phyloP scores from a whole-genome alignment of 2,888 invertebrate species.

The Mesochorus sp. region DNA sequence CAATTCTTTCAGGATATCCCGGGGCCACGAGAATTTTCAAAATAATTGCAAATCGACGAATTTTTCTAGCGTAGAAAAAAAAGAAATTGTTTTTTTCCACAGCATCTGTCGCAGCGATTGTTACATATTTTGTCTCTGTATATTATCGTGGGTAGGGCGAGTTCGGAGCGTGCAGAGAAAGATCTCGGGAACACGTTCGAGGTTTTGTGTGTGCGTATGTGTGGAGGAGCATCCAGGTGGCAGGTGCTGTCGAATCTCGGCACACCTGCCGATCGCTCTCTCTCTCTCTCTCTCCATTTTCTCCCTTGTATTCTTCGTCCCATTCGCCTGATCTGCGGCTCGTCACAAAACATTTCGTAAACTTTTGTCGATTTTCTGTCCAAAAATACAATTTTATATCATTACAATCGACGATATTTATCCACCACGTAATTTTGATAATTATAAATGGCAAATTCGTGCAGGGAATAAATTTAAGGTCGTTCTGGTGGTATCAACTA shows the following conservation, averaged over 20 bases:
- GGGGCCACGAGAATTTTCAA: not conserved
- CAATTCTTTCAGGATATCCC: constrained; percentile 49
- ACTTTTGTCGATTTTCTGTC: too few species aligned
- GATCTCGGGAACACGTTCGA: constrained; percentile 11
- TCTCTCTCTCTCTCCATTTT: constrained; percentile 47
- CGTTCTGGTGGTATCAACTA: too few species aligned
- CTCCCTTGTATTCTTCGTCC: constrained; percentile 51
- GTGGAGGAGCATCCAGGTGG: constrained; percentile 19
- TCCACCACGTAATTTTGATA: too few species aligned
- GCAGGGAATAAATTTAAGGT: too few species aligned
- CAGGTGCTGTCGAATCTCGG: constrained; percentile 61
- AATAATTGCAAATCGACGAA: not conserved
- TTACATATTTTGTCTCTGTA: constrained; percentile 5
- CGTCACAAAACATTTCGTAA: too few species aligned
- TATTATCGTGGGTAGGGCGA: constrained; percentile 19
- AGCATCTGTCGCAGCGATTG: constrained; percentile 11
- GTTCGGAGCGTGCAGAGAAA: constrained; percentile 18
- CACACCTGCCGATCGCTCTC: constrained; percentile 61
- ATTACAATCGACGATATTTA: too few species aligned
- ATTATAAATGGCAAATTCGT: too few species aligned
- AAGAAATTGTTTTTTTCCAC: constrained; percentile 36
- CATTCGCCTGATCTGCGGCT: constrained; percentile 33
- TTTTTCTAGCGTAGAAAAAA: constrained; percentile 23
- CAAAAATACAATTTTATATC: constrained; percentile 18
- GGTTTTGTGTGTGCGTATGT: not conserved